Base-by-base conservation (phyloP, 2,888 invertebrate genomes). In the Netelia melanura region DNA sequence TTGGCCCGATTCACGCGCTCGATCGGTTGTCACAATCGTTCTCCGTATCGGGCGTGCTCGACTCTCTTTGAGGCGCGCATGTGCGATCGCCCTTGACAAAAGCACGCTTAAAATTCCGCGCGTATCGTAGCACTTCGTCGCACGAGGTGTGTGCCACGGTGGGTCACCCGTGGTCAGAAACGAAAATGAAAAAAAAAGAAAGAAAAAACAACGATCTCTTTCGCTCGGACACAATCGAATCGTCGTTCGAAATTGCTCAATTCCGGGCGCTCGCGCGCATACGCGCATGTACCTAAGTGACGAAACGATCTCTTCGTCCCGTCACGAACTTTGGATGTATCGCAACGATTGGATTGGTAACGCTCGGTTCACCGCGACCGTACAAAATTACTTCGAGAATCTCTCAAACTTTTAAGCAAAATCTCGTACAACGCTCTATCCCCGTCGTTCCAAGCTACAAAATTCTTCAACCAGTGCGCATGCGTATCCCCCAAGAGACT, bases 81-180 rank as follows among this genome's bases (percentile, higher is more conserved):
- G 52, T 48, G 10, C 61, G 71, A 86, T 86, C 88, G 90, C 87
- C 89, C 88, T 91, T 90, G 88, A 84, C 84, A 86, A 89, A 85
- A 85, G 80, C 17, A 71, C 87, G 85, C 85, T 92, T 91, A 91
- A 88, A 90, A 92, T 91, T 91, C 91, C 14, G 90, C 64, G 80
- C 65, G 81, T 82, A 81, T 86, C 87, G 86, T 86, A 17, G 17
- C 81, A 72, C 86, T 78, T 80, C 72, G 62, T 61, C 82, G 30
- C 30, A 30, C 30, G 30, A 30, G 30, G 25, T 2, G 5, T 30
- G 30, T 2, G 30, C 30, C 5, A 30, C 5, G 30, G 6, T 30
- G 30, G 30, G 30, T 30, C 30, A 30, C 38, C 58, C 72, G 30
- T 65, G 65, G 52, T 62, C 61, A 48, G 74, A 81, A 75, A 61